A percentile compares a stretch with the other conserved stretches of the same genome.
These are phyloP conservation scores for Brachyrhaphis roseni DNA, from an alignment of 2,797 vertebrate species.

Conservation along the genomic window DNA sequence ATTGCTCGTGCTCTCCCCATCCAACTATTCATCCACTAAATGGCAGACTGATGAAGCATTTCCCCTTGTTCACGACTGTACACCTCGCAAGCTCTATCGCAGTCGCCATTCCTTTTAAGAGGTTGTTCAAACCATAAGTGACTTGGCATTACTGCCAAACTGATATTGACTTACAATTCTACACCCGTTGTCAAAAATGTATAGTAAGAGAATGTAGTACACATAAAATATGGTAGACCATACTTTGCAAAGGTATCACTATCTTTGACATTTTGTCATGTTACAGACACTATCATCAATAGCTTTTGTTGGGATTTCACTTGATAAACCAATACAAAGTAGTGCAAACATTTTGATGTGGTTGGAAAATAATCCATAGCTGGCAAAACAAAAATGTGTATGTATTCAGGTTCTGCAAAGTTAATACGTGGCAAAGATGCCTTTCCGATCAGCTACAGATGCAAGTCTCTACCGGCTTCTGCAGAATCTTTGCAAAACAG, in stretches of 20 bases:
- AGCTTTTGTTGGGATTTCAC: too few relatives aligned
- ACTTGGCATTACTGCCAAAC: background rate
- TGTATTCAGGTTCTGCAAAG: background rate
- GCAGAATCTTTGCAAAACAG: background rate
- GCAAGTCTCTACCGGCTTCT: background rate
- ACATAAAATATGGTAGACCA: background rate
- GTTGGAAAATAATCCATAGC: background rate
- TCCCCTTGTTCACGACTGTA: constrained; percentile 58
- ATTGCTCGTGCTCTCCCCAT: constrained; percentile 41
- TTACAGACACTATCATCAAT: background rate
- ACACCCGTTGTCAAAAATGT: background rate
- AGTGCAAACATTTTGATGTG: background rate
- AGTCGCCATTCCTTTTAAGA: constrained; percentile 62
- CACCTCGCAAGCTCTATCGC: constrained; percentile 39
- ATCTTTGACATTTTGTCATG: background rate
- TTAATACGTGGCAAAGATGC: background rate
- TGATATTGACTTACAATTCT: background rate
- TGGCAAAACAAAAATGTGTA: background rate
- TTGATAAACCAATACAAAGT: background rate
- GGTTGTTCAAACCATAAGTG: constrained; percentile 12
- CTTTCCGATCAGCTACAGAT: background rate
- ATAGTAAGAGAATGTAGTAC: background rate
- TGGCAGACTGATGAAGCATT: constrained; percentile 70
- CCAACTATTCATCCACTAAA: constrained; percentile 31
- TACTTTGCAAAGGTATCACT: background rate